Evolutionary conservation across 2,797 vertebrate species (phyloP).

Genomic region (Macropus fuliginosus): DNA sequence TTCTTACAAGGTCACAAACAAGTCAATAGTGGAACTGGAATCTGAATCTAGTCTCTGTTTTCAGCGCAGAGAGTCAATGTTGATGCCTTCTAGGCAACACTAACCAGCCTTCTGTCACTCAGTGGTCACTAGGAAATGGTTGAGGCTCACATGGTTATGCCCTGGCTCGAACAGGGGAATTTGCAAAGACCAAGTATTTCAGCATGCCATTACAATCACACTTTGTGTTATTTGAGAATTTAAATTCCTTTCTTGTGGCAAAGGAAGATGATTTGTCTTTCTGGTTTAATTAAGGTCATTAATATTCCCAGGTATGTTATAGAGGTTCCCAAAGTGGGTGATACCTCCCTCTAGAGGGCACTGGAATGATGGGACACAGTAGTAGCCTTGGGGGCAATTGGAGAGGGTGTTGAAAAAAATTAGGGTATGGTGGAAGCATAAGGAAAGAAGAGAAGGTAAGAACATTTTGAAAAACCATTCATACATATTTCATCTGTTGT

Average conservation of each 20-base stretch:
- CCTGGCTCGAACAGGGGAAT: not conserved
- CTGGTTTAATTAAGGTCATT: not conserved
- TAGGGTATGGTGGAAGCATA: too few species aligned
- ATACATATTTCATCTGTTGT: too few species aligned
- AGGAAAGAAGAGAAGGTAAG: too few species aligned
- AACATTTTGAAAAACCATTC: too few species aligned
- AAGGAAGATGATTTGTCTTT: not conserved
- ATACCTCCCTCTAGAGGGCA: too few species aligned
- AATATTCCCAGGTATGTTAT: not conserved
- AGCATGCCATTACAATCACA: conserved; percentile 34
- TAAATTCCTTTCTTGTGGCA: not conserved
- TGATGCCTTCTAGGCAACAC: not conserved
- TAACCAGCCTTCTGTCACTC: not conserved
- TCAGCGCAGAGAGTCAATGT: not conserved
- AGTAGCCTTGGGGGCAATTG: too few species aligned
- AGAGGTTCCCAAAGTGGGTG: not conserved
- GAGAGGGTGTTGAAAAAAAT: too few species aligned
- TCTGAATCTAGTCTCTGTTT: conserved; percentile 46
- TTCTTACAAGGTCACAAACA: conserved; percentile 51
- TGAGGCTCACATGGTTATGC: not conserved
- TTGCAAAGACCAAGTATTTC: not conserved
- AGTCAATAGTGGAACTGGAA: conserved; percentile 37
- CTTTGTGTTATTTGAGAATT: not conserved
- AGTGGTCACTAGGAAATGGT: not conserved
- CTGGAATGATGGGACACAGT: too few species aligned